Evolutionary conservation across 2,113 vertebrate genomes (phyloP).

Genomic region (Pelobates fuscus): DNA sequence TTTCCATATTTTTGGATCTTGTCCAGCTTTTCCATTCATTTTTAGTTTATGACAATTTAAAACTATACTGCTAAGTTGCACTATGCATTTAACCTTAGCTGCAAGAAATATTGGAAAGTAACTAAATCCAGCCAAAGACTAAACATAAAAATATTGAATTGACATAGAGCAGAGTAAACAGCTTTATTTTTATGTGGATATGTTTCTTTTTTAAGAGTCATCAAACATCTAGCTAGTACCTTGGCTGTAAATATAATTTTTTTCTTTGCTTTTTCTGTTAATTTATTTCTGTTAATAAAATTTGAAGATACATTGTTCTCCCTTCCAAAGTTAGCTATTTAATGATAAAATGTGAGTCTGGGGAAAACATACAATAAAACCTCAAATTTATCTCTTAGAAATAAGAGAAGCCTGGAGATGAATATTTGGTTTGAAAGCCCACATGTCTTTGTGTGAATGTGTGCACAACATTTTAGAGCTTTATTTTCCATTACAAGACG

Average conservation of each 20-base stretch:
- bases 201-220: constrained; percentile 41
- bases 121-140: not conserved
- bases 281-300: constrained; percentile 40
- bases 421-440: too few relatives aligned
- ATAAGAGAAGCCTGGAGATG: constrained; percentile 1
- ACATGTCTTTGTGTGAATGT: too few relatives aligned
- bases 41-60: constrained; percentile 1
- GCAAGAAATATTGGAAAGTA: constrained; percentile 1
- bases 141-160: constrained; percentile 18
- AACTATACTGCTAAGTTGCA: not conserved
- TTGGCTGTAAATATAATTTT: constrained; percentile 31
- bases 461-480: too few relatives aligned
- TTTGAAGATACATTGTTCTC: constrained; percentile 24
- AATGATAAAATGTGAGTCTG: constrained; percentile 25
- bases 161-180: constrained; percentile 9
- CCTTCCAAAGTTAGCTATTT: constrained; percentile 21
- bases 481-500: too few relatives aligned
- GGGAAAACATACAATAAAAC: constrained; percentile 21
- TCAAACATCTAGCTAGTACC: constrained; percentile 6
- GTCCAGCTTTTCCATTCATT: not conserved
- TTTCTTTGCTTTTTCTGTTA: constrained; percentile 5
- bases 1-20: not conserved
- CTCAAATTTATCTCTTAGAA: constrained; percentile 30
- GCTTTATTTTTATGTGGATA: constrained; percentile 28
- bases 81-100: constrained; percentile 6